Base-by-base conservation (phyloP, 2,797 vertebrate genomes). In the Petrocephalus sullivani region DNA sequence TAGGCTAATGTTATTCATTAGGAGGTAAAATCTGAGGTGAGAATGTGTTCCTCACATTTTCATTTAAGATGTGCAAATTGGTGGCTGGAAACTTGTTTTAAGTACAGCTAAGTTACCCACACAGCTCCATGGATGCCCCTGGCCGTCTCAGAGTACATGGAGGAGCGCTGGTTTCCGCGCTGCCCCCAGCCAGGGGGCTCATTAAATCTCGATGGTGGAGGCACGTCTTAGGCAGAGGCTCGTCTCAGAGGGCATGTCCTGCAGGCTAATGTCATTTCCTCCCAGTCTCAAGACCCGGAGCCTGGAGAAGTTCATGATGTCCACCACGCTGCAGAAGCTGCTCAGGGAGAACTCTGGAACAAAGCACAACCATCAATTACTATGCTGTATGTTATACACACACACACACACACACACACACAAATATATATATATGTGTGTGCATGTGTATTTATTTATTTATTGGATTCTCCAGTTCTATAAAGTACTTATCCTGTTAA, bases 221-320 rank as follows among this genome's bases (percentile, higher is more conserved):
- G 97, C 97, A 19, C 94, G 92, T 41, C 98, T 97, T 91, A 99
- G 95, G 92, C 98, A 99, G 12, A 96, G 94, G 0, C 96, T 93
- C 0, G 96, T 96, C 0, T 99, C 97, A 0, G 93, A 91, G 0
- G 98, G 98, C 91, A 99, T 91, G 1, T 97, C 96, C n/a, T 93
- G 93, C 0, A 88, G 90, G 67, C 94, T 92, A 91, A 99, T 96
- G 91, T 96, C 96, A 2, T 99, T 99, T 3, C 98, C 98, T 0
- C 99, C 98, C 88, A 99, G 94, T 41, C 98, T 96, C 92, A 99
- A 93, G 3, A 98, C 97, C 92, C 90, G 96, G 86, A 99, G 97
- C 90, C 94, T 96, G 87, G 98, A 99, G 96, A 97, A 99, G 93
- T 96, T 98, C 92, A 95, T 94, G 88, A 98, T 94, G 0, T 99